Conservation (phyloP, 2,888 invertebrate species). For the Stenolophus ochropezus region DNA sequence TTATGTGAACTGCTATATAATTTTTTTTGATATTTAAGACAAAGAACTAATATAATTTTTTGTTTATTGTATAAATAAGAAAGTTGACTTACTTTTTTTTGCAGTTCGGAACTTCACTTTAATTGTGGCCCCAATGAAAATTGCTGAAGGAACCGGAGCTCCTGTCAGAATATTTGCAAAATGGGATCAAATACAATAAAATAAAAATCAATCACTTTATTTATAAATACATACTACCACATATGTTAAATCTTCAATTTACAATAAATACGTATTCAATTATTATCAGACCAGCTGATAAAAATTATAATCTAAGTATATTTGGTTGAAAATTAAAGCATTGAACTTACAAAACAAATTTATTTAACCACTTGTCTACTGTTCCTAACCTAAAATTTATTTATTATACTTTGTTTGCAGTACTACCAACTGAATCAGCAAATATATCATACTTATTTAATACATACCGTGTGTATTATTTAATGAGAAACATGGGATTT, state of each 20-base stretch:
- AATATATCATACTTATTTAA: no score
- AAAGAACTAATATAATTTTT: neutral
- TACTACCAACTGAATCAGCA: no score
- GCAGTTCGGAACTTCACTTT: constrained; percentile 72
- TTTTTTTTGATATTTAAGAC: no score
- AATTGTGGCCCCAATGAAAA: constrained; percentile 78
- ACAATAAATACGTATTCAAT: constrained; percentile 1
- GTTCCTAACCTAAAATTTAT: no score
- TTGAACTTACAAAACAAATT: no score
- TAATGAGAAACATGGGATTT: no score
- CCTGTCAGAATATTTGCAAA: constrained; percentile 77
- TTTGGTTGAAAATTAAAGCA: neutral
- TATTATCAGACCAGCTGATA: constrained; percentile 11
- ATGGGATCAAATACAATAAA: neutral
- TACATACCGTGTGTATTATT: no score
- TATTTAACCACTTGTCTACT: no score
- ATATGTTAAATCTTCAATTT: neutral
- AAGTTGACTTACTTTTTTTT: neutral
- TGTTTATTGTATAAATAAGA: neutral
- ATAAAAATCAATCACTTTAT: neutral
- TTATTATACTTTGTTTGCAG: no score
- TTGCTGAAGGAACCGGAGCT: constrained; percentile 78
- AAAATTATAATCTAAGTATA: neutral
- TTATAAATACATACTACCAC: neutral
- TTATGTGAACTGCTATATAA: no score